A percentile compares a stretch with the other conserved stretches of the same genome.
These are phyloP conservation scores for Platycercus adscitus DNA, from an alignment of 2,113 vertebrate genomes.

Conservation along the genomic window DNA sequence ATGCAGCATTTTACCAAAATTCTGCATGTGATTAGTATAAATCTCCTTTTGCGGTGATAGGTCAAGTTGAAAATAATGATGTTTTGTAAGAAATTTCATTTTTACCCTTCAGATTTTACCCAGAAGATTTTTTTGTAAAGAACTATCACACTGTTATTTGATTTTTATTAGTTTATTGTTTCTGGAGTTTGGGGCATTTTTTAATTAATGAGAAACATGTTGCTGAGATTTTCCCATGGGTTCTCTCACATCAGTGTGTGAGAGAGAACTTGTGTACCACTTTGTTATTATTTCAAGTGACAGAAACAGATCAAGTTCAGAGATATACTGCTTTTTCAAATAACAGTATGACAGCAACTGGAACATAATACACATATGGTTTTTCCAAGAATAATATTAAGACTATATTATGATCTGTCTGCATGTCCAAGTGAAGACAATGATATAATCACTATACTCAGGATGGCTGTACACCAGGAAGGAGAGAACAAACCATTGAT, in stretches of 20 bases:
- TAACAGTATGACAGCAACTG: neutral
- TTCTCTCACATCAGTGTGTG: neutral
- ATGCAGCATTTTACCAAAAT: neutral
- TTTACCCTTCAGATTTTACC: neutral
- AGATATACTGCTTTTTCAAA: neutral
- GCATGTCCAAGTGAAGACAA: neutral
- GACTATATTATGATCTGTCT: neutral
- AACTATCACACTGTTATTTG: neutral
- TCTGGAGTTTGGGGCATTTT: neutral
- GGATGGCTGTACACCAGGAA: neutral
- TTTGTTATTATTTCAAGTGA: neutral
- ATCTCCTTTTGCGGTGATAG: neutral
- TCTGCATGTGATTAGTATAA: neutral
- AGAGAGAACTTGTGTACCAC: neutral
- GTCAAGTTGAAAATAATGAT: neutral
- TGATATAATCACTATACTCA: no score
- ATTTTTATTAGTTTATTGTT: neutral
- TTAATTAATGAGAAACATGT: neutral
- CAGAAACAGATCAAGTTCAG: neutral
- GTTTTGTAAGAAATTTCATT: neutral
- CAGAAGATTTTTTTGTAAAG: neutral
- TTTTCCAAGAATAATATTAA: neutral
- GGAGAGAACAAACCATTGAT: neutral
- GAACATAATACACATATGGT: neutral
- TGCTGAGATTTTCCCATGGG: neutral